Conservation (phyloP, 2,888 invertebrate species). For the Drosophila sordidapex region DNA sequence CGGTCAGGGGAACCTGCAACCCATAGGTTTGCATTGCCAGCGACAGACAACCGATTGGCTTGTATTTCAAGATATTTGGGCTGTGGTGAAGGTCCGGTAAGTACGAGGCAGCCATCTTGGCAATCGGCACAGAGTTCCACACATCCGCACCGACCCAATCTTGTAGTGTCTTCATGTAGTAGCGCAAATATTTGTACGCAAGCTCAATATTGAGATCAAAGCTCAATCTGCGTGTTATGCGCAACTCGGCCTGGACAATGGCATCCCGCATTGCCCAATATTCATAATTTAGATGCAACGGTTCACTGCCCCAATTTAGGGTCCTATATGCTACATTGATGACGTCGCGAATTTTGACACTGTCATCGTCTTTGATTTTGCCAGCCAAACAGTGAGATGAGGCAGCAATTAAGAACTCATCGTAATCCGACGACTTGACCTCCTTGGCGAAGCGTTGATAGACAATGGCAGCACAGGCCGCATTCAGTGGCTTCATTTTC, state of each 20-base stretch:
- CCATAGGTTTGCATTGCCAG: conserved; percentile 93
- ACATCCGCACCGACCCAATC: conserved; percentile 93
- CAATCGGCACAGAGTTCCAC: conserved; percentile 91
- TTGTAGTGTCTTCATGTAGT: conserved; percentile 93
- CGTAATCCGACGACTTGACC: conserved; percentile 92
- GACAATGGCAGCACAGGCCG: conserved; percentile 93
- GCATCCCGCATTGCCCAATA: conserved; percentile 97
- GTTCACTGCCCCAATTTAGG: conserved; percentile 90
- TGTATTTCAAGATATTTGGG: conserved; percentile 91
- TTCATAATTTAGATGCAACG: conserved; percentile 94
- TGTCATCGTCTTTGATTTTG: conserved; percentile 96
- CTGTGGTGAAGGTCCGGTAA: conserved; percentile 94
- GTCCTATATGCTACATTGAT: conserved; percentile 96
- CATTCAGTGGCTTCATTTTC: conserved; percentile 92
- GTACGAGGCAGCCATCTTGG: conserved; percentile 92
- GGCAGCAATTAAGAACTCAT: conserved; percentile 93
- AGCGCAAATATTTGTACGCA: conserved; percentile 93
- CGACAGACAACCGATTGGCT: conserved; percentile 93
- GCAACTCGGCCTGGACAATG: conserved; percentile 95
- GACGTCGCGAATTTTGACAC: conserved; percentile 94
- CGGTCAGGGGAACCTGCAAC: conserved; percentile 92
- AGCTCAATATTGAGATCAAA: conserved; percentile 91
- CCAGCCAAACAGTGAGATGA: conserved; percentile 96
- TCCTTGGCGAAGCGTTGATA: conserved; percentile 96
- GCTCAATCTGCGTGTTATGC: conserved; percentile 92